Conservation (phyloP, 2,888 invertebrate genomes). For the Drosophila emarginata region DNA sequence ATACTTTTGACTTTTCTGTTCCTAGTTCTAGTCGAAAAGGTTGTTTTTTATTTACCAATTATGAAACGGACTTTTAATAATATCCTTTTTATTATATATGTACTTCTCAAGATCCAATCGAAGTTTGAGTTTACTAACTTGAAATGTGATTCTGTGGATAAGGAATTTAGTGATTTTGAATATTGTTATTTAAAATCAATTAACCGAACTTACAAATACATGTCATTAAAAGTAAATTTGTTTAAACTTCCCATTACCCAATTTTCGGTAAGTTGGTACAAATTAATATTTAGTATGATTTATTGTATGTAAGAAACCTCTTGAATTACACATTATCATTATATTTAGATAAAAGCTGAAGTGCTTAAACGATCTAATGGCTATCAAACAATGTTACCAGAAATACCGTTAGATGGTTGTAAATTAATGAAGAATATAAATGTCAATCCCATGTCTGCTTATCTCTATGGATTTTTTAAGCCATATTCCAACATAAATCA, state of each 20-base stretch:
- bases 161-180: not conserved
- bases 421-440: not conserved
- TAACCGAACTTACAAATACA: slow-evolving; percentile 32
- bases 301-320: no score
- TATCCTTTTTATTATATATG: not conserved
- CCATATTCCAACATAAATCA: slow-evolving; percentile 24
- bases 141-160: slow-evolving; percentile 20
- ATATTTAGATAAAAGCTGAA: not conserved
- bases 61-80: not conserved
- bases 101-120: not conserved
- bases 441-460: not conserved
- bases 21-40: not conserved
- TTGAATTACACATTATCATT: not conserved
- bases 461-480: not conserved
- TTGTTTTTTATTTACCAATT: not conserved
- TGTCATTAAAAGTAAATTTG: slow-evolving; percentile 13
- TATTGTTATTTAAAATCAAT: slow-evolving; percentile 27
- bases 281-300: not conserved
- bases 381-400: not conserved
- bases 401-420: slow-evolving; percentile 5
- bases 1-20: not conserved
- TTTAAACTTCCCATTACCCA: not conserved
- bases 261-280: not conserved
- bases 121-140: slow-evolving; percentile 32
- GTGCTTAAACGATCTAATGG: not conserved